These are phyloP conservation scores for Orius laevigatus DNA, from an alignment of 1,140 invertebrate species.

Conservation along the genomic window DNA sequence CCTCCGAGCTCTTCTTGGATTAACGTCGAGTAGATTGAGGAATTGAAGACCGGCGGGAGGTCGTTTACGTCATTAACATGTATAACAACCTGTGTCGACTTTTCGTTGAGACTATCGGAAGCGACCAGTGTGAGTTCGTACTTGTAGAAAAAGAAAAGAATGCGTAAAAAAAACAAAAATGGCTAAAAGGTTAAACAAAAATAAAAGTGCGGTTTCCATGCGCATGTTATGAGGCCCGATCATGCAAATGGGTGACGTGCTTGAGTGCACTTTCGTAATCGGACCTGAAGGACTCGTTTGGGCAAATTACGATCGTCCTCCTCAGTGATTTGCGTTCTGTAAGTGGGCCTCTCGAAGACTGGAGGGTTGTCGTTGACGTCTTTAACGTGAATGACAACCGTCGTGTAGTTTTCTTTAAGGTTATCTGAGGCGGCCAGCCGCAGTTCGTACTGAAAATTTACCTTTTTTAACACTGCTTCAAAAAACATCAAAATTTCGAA, in stretches of 20 bases:
- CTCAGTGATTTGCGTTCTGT: slow-evolving; percentile 87
- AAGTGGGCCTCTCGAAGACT: slow-evolving; percentile 82
- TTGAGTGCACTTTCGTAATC: slow-evolving; percentile 20
- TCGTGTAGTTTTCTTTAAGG: slow-evolving; percentile 89
- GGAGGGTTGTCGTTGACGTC: slow-evolving; percentile 83
- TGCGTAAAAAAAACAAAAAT: slow-evolving; percentile 14
- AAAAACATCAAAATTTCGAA: slow-evolving; percentile 7
- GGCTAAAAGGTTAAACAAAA: slow-evolving; percentile 3
- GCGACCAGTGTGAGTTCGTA: slow-evolving; percentile 74
- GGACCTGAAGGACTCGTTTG: slow-evolving; percentile 81
- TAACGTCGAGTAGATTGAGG: slow-evolving; percentile 44
- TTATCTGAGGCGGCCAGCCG: slow-evolving; percentile 86
- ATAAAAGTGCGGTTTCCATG: background rate
- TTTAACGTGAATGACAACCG: slow-evolving; percentile 87
- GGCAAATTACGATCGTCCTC: slow-evolving; percentile 88
- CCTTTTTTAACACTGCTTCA: background rate
- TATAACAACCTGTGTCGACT: slow-evolving; percentile 59
- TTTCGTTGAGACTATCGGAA: slow-evolving; percentile 71
- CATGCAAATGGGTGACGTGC: background rate
- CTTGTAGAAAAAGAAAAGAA: slow-evolving; percentile 29
- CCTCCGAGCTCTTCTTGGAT: slow-evolving; percentile 47
- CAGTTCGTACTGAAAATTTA: slow-evolving; percentile 65
- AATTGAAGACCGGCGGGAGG: slow-evolving; percentile 58
- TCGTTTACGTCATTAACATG: slow-evolving; percentile 66
- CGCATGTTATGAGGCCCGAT: background rate